phyloP scores from a whole-genome alignment of 2,797 vertebrate species.

The Ibycter americanus region DNA sequence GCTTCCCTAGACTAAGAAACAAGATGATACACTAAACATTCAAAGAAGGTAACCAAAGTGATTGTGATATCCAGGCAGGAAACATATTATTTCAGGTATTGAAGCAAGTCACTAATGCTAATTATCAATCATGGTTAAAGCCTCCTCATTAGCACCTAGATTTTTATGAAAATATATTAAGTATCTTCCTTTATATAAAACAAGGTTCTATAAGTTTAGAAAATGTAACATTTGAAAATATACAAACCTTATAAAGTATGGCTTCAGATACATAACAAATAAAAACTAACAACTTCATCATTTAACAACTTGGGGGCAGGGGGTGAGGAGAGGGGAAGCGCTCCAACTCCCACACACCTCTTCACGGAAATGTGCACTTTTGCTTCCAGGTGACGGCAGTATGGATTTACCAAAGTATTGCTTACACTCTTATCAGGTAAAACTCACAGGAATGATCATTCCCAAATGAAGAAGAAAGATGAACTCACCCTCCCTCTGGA shows the following conservation, averaged over 20 bases:
- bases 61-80: not conserved
- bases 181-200: not conserved
- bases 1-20: not conserved
- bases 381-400: not conserved
- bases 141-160: not conserved
- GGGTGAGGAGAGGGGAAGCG: not conserved
- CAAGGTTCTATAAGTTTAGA: not conserved
- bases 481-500: not conserved
- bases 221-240: not conserved
- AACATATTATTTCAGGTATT: not conserved
- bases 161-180: not conserved
- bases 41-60: not conserved
- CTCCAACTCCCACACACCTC: not conserved
- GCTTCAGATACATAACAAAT: not conserved
- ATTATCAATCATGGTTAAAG: not conserved
- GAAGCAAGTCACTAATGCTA: not conserved
- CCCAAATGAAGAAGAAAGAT: not conserved
- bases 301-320: not conserved
- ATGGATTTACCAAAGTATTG: not conserved
- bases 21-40: not conserved
- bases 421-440: not conserved
- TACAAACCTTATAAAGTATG: not conserved
- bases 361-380: rapidly evolving
- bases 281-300: not conserved
- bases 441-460: not conserved